phyloP scores from a whole-genome alignment of 2,888 invertebrate genomes.

The Copidosoma aretas region DNA sequence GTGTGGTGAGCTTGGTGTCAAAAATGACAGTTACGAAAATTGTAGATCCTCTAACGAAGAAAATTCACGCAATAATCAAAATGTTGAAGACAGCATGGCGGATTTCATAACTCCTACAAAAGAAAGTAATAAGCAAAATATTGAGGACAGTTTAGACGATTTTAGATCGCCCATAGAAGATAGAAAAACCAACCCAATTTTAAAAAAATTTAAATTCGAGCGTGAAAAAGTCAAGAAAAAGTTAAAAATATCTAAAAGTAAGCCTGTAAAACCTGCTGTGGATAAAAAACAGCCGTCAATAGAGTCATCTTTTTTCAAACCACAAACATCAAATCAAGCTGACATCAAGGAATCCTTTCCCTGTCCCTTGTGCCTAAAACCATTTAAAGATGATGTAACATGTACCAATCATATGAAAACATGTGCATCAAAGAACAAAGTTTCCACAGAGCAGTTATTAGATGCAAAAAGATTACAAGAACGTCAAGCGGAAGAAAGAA shows the following conservation, averaged over 20 bases:
- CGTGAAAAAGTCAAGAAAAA: conserved; percentile 40
- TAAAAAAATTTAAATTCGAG: conserved; percentile 36
- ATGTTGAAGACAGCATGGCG: too few relatives aligned
- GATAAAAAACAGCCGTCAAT: conserved; percentile 48
- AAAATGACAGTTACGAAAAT: conserved; percentile 52
- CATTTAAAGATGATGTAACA: conserved; percentile 47
- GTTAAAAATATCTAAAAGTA: conserved; percentile 27
- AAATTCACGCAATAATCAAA: too few relatives aligned
- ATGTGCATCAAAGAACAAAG: conserved; percentile 59
- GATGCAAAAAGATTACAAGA: conserved; percentile 60
- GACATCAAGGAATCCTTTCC: conserved; percentile 47
- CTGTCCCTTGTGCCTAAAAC: conserved; percentile 60
- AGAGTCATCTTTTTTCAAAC: conserved; percentile 55
- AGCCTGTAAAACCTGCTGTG: conserved; percentile 28
- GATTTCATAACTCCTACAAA: background rate
- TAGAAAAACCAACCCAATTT: background rate
- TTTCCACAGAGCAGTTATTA: conserved; percentile 57
- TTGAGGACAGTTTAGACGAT: conserved; percentile 52
- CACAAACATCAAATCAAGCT: conserved; percentile 24
- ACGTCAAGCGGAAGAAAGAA: conserved; percentile 59
- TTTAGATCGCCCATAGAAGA: conserved; percentile 53
- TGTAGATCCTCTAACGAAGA: conserved; percentile 53
- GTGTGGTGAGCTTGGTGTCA: background rate
- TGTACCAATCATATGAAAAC: conserved; percentile 57
- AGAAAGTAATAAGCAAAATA: conserved; percentile 17